Conservation (phyloP, 2,797 vertebrate species). For the Gymnothorax javanicus region DNA sequence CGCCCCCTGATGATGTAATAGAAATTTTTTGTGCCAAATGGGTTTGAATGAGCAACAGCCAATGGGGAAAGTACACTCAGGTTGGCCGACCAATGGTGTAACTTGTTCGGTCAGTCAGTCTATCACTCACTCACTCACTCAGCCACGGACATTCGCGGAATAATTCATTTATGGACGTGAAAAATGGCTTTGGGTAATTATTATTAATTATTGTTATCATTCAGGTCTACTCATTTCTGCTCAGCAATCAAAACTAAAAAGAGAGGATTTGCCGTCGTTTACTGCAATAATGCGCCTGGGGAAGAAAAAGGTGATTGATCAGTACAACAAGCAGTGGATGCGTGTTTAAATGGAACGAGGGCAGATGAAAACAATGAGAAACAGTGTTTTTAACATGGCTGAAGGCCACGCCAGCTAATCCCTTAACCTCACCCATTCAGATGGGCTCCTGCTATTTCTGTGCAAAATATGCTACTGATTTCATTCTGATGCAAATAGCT, state of each 20-base stretch:
- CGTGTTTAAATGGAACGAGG: slow-evolving; percentile 53
- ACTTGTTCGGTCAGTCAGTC: too few species aligned
- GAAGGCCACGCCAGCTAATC: slow-evolving; percentile 77
- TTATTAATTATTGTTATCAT: background rate
- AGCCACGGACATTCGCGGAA: background rate
- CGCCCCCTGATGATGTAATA: too few species aligned
- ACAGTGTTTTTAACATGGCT: slow-evolving; percentile 77
- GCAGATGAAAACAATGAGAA: slow-evolving; percentile 77
- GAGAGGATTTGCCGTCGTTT: background rate
- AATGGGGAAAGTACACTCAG: too few species aligned
- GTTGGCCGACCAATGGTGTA: too few species aligned
- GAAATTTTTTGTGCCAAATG: too few species aligned
- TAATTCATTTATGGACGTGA: background rate
- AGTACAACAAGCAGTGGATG: slow-evolving; percentile 73
- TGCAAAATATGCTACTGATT: slow-evolving; percentile 75
- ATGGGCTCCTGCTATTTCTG: slow-evolving; percentile 64
- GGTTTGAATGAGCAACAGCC: too few species aligned
- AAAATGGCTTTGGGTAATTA: background rate
- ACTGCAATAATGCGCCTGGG: background rate
- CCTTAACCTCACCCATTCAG: slow-evolving; percentile 75
- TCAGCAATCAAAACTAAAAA: background rate
- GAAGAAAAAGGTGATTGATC: slow-evolving; percentile 20
- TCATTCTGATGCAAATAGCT: slow-evolving; percentile 82
- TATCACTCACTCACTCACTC: background rate
- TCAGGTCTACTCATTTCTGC: slow-evolving; percentile 16